phyloP scores from a whole-genome alignment of 2,888 invertebrate genomes.

The Lymantria dispar region DNA sequence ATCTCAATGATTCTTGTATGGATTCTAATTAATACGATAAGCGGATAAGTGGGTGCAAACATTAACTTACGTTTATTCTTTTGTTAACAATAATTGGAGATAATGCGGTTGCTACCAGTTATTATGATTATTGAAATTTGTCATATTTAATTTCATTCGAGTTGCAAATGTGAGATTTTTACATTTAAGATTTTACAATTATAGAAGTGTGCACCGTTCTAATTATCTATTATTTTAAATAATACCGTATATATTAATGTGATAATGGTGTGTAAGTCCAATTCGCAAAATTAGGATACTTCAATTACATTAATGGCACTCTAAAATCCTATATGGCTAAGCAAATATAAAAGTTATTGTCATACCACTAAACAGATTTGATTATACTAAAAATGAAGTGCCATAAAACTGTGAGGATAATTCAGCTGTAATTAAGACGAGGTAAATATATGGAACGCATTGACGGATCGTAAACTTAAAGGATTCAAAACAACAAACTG shows the following conservation, averaged over 20 bases:
- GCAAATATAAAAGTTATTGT: conserved; percentile 40
- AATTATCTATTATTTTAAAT: no score
- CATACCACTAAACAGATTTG: conserved; percentile 47
- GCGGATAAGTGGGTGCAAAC: conserved; percentile 66
- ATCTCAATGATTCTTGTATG: conserved; percentile 76
- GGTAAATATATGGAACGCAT: conserved; percentile 76
- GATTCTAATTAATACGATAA: conserved; percentile 75
- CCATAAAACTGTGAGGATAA: conserved; percentile 70
- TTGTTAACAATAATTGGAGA: conserved; percentile 27
- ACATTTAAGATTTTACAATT: no score
- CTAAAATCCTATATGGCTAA: conserved; percentile 32
- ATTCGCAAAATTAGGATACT: conserved; percentile 30
- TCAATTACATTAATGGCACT: conserved; percentile 37
- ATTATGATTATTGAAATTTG: background rate
- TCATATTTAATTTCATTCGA: no score
- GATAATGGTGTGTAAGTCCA: background rate
- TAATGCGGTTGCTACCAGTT: conserved; percentile 2
- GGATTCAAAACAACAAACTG: conserved; percentile 77
- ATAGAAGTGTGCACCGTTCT: no score
- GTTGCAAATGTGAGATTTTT: no score
- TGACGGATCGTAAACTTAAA: conserved; percentile 77
- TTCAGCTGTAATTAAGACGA: conserved; percentile 73
- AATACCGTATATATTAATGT: no score
- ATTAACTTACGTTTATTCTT: conserved; percentile 36
- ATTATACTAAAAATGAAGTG: conserved; percentile 61